phyloP scores from a whole-genome alignment of 2,797 vertebrate species.

The Coracias cyanogaster region DNA sequence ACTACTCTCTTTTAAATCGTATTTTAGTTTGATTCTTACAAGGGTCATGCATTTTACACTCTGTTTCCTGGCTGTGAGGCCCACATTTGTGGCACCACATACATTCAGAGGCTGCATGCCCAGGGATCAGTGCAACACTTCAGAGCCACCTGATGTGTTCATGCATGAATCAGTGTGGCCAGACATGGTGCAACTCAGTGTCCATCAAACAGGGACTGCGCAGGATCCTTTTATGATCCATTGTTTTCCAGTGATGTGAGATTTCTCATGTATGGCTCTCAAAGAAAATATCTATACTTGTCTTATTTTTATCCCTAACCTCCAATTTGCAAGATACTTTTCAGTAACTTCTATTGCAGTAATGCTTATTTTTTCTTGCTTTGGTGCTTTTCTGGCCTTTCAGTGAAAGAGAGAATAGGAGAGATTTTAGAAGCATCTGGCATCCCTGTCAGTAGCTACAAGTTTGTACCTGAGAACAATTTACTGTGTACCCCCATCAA shows the following conservation, averaged over 20 bases:
- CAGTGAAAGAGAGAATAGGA: neutral
- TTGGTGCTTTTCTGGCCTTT: neutral
- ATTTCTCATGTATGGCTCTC: neutral
- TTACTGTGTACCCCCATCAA: neutral
- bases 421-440: neutral
- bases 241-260: neutral
- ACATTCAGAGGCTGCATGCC: neutral
- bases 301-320: neutral
- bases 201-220: rapidly evolving
- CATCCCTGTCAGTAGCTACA: neutral
- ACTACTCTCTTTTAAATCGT: neutral
- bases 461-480: neutral
- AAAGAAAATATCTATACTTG: neutral
- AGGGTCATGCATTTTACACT: neutral
- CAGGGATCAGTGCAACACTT: neutral
- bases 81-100: neutral
- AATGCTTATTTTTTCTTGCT: neutral
- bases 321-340: neutral
- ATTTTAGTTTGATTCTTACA: neutral
- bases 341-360: neutral
- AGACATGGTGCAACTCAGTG: neutral
- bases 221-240: neutral
- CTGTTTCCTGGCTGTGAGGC: neutral
- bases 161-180: neutral
- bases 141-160: neutral